Evolutionary conservation across 2,797 vertebrate species (phyloP), one percentile per base, ranked within the genome.

Genomic region (Sebastes nivosus): DNA sequence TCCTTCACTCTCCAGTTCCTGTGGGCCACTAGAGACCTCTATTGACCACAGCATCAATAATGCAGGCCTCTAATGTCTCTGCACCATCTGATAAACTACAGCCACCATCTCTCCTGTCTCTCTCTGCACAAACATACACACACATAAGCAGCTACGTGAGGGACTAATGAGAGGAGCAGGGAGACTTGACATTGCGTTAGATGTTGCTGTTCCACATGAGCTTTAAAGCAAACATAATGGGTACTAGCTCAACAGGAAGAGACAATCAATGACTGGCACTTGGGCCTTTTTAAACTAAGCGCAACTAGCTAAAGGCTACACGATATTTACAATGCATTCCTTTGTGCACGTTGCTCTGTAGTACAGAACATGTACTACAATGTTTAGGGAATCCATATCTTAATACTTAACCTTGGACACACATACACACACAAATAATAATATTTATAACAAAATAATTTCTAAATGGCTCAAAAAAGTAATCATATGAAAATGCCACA

Each of bases 21-120:
- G 89, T 88, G 87, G 87, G 90, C 90, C 93, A 92, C 91, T 91
- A 81, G 92, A 91, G 94, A 95, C 93, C 92, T 95, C 94, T 92
- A 91, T 94, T 95, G 95, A 95, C 93, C 93, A 86, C 90, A 89
- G 87, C 88, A 94, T 95, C 94, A 95, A 96, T 95, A 94, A 95
- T 95, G 95, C 86, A 94, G 83, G 86, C 87, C 87, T 91, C 91
- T 95, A 94, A 95, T 95, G 94, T 93, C 91, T 93, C 91, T 88
- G 88, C 88, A 87, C 83, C 90, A 89, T 89, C 91, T 92, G 90
- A 94, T 93, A 93, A 94, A 94, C 92, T 93, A 89, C 89, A 91
- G 84, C 82, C 81, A 83, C 83, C 82, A 70, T 89, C 88, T 83
- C 88, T 81, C 67, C 72, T 83, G 82, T 79, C 80, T 87, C 79